Base-by-base conservation (phyloP, 2,113 vertebrate species). In the Hippolais icterina region DNA sequence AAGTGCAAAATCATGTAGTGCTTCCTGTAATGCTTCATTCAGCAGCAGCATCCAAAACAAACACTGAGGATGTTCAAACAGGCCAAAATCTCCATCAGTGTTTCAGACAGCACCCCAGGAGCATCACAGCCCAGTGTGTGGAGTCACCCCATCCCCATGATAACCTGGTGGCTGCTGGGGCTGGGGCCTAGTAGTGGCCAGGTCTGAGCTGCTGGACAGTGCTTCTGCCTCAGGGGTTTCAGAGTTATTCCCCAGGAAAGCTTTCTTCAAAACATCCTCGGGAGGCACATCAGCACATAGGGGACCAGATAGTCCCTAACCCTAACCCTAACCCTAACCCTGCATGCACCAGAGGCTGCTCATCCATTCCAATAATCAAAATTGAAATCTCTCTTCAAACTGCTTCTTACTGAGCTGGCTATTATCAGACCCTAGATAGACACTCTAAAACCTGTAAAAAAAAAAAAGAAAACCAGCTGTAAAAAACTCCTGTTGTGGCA, bases 1-100 rank as follows among this genome's bases (percentile, higher is more conserved):
- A 94, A 79, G 22, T 47, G 39, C 84, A 93, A 63, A 91, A 63
- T 83, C 27, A 2, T 11, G 4, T 28, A 72, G 49, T 41, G 80
- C 74, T 95, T 91, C 91, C 91, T 72, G 41, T 68, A 91, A 70
- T 59, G 80, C 79, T 52, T 94, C 76, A 59, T 78, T 80, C 90
- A 60, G 52, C 76, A 90, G 54, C 72, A 94, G 53, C 82, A 64
- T 83, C 85, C 75, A 77, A 96, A 93, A 83, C 25, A 90, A 93
- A 86, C 54, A 80, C 9, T 8, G 5, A 59, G 39, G 10, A 7
- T 86, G 87, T 90, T 82, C 75, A 85, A 70, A 79, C 47, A 83
- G 42, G 42, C 49, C 42, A 37, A 42, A 77, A 90, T 63, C 64
- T 77, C 41, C 35, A 42, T 63, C 31, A 20, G 42, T 23, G 21